phyloP scores from a whole-genome alignment of 2,797 vertebrate species.

The Cygnus olor region DNA sequence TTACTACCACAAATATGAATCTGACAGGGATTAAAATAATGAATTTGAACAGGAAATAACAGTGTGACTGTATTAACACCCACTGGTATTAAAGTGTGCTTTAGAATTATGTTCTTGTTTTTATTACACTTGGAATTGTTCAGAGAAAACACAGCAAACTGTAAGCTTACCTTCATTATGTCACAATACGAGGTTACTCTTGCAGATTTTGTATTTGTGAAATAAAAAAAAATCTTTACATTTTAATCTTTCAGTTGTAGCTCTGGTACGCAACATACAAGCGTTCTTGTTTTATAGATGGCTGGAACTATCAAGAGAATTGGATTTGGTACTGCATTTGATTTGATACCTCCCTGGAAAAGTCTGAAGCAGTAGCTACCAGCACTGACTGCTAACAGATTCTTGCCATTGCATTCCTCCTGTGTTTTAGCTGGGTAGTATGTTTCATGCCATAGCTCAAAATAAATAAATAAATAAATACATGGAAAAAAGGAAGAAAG shows the following conservation, averaged over 20 bases:
- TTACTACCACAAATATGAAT: slow-evolving; percentile 76
- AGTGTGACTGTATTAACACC: slow-evolving; percentile 11
- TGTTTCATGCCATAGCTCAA: not conserved
- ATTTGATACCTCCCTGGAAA: not conserved
- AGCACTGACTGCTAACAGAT: not conserved
- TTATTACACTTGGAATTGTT: not conserved
- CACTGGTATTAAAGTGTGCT: not conserved
- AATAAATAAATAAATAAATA: not conserved
- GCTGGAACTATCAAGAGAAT: not conserved
- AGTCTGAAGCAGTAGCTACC: not conserved
- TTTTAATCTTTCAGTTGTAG: not conserved
- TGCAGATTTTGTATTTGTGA: not conserved
- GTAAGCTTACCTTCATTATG: not conserved
- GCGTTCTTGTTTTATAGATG: not conserved
- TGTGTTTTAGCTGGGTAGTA: not conserved
- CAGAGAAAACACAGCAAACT: not conserved
- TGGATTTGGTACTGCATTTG: not conserved
- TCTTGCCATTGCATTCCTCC: not conserved
- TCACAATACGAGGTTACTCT: not conserved
- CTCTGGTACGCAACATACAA: not conserved
- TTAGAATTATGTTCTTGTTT: not conserved
- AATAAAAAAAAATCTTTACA: not conserved
- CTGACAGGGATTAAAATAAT: slow-evolving; percentile 70
- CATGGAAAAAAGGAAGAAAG: not conserved
- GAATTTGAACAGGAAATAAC: slow-evolving; percentile 53